A percentile compares a stretch with the other conserved stretches of the same genome.
Evolutionary conservation across 1,140 invertebrate genomes (phyloP).

Genomic region (Drosophila chauvacae): DNA sequence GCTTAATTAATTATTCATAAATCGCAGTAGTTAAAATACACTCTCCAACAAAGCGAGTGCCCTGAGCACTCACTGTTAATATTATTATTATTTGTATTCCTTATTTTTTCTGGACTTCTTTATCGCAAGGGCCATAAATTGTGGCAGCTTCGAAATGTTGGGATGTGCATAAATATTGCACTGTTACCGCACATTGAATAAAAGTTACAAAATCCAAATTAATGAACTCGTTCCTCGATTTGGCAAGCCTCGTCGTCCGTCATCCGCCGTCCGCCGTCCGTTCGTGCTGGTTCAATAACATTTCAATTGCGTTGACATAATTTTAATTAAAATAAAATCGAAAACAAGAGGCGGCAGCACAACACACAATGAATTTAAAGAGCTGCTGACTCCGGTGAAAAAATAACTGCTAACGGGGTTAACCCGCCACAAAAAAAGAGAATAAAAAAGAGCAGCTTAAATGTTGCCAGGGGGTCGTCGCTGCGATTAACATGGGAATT

Average conservation of each 20-base stretch:
- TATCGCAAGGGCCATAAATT: conserved; percentile 71
- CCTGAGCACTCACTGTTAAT: not conserved
- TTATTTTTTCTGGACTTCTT: conserved; percentile 29
- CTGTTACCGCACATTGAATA: conserved; percentile 55
- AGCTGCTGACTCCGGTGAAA: conserved; percentile 55
- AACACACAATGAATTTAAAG: conserved; percentile 75
- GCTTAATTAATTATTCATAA: not conserved
- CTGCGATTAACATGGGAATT: conserved; percentile 64
- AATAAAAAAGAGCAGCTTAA: conserved; percentile 3
- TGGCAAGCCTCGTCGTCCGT: conserved; percentile 19
- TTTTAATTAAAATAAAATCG: conserved; percentile 79
- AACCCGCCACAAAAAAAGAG: conserved; percentile 32
- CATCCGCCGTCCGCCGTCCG: conserved; percentile 3
- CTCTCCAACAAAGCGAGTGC: not conserved
- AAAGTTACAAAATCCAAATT: conserved; percentile 79
- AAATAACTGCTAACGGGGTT: conserved; percentile 62
- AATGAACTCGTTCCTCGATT: conserved; percentile 67
- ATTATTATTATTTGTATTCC: not conserved
- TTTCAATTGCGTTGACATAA: conserved; percentile 81
- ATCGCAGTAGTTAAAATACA: not conserved
- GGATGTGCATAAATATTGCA: conserved; percentile 45
- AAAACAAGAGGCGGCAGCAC: conserved; percentile 32
- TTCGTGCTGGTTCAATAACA: conserved; percentile 75
- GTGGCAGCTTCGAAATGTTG: conserved; percentile 27
- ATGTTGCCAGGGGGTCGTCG: conserved; percentile 29